Evolutionary conservation across 2,113 vertebrate species (phyloP).

Genomic region (Origma solitaria): DNA sequence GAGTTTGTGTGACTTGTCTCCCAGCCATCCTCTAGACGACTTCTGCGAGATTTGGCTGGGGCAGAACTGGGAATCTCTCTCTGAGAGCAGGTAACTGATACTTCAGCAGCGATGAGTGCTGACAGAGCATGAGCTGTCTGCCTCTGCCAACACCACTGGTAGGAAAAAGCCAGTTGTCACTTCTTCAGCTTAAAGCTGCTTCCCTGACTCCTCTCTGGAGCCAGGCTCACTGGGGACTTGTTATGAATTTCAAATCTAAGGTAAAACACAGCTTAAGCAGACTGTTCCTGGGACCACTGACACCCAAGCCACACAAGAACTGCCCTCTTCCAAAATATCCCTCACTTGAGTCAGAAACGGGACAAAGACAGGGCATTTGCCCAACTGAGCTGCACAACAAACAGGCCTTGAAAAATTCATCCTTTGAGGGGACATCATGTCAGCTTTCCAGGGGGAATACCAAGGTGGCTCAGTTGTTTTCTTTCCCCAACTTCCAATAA

Average conservation of each 20-base stretch:
- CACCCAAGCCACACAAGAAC: neutral
- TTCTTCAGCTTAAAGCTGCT: neutral
- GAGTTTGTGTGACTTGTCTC: neutral
- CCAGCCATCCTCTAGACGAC: neutral
- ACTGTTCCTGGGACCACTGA: neutral
- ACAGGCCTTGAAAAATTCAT: neutral
- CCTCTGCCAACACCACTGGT: neutral
- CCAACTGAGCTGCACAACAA: neutral
- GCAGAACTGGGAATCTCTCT: neutral
- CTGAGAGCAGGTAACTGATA: neutral
- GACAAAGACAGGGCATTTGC: neutral
- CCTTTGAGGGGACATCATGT: neutral
- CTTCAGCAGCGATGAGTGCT: rapidly evolving
- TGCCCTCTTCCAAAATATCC: neutral
- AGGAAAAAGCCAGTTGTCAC: neutral
- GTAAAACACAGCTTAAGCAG: neutral
- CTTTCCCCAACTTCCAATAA: neutral
- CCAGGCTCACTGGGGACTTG: neutral
- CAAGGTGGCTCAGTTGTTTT: neutral
- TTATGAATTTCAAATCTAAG: neutral
- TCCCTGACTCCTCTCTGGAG: neutral
- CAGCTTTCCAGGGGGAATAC: neutral
- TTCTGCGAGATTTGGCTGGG: neutral
- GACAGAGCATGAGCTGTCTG: neutral
- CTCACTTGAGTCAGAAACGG: neutral